Evolutionary conservation across 2,113 vertebrate genomes (phyloP), one percentile per base, ranked within the genome.

Genomic region (Callipepla squamata): DNA sequence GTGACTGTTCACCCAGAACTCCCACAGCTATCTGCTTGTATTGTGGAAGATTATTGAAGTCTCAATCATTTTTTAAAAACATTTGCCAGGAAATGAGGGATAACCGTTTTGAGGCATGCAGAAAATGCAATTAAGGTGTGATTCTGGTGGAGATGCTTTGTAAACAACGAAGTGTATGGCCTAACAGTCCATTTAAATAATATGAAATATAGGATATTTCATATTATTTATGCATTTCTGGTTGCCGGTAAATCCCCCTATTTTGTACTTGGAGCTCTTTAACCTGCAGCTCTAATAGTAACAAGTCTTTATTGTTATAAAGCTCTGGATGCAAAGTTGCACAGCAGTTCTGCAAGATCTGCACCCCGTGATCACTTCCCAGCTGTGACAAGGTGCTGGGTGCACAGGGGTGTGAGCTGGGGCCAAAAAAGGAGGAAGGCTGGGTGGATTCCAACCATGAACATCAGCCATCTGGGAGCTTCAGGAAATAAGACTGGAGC

Each of bases 401-500:
- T 62, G 53, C 2, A 2, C 11, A 48, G 40, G 5, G 16, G 70
- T 32, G 26, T 85, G 51, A 68, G 68, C 59, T 78, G 44, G 69
- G 89, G 53, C 70, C 75, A 36, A 36, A 6, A 34, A 44, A 57
- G 26, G 32, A 34, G 34, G 65, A 78, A n/a, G 70, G 26, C 44
- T 23, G 58, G 7, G 4, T 82, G 36, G 62, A 75, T 91, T 95
- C 55, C 87, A 82, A 85, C 42, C 38, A 26, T 38, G 81, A 81
- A 61, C 85, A 58, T 87, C 58, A 91, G 87, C 80, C 74, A 79
- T 94, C 74, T 91, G 85, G 28, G 75, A 94, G 55, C 48, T 87
- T 89, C 90, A 89, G 94, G 90, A 96, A 96, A 58, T 77, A 63
- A 75, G 66, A 72, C 13, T 94, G 69, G 47, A 91, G 36, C 55